Evolutionary conservation across 2,888 invertebrate species (phyloP).

Genomic region (Acronicta alni): DNA sequence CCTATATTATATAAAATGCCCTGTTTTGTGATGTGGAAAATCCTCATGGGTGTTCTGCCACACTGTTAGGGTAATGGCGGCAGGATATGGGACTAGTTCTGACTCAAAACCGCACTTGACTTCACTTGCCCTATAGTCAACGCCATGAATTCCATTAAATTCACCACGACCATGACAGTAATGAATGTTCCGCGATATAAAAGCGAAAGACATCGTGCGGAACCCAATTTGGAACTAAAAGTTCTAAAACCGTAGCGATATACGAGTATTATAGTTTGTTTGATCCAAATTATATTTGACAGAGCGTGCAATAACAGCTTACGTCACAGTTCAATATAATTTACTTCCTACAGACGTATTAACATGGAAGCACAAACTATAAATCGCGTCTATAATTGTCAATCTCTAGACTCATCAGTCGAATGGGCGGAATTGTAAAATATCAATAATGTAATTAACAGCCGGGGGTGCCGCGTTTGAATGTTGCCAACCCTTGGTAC

Average conservation of each 20-base stretch:
- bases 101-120: too few species aligned
- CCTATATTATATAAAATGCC: too few species aligned
- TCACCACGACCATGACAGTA: too few species aligned
- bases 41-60: too few species aligned
- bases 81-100: too few species aligned
- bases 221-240: too few species aligned
- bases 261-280: not conserved
- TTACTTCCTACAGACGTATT: slow-evolving; percentile 6
- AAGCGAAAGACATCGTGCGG: too few species aligned
- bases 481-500: slow-evolving; percentile 50
- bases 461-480: slow-evolving; percentile 43
- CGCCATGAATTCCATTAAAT: too few species aligned
- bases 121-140: too few species aligned
- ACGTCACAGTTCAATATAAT: slow-evolving; percentile 22
- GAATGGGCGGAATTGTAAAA: slow-evolving; percentile 51
- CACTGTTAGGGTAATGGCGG: too few species aligned
- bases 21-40: too few species aligned
- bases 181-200: too few species aligned
- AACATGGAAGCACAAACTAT: slow-evolving; percentile 8
- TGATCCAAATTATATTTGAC: not conserved
- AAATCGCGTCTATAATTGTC: slow-evolving; percentile 50
- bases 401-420: slow-evolving; percentile 58
- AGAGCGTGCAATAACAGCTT: slow-evolving; percentile 9
- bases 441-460: slow-evolving; percentile 58
- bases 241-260: not conserved